Evolutionary conservation across 1,140 invertebrate genomes (phyloP).

Genomic region (Drosophila watanabei): DNA sequence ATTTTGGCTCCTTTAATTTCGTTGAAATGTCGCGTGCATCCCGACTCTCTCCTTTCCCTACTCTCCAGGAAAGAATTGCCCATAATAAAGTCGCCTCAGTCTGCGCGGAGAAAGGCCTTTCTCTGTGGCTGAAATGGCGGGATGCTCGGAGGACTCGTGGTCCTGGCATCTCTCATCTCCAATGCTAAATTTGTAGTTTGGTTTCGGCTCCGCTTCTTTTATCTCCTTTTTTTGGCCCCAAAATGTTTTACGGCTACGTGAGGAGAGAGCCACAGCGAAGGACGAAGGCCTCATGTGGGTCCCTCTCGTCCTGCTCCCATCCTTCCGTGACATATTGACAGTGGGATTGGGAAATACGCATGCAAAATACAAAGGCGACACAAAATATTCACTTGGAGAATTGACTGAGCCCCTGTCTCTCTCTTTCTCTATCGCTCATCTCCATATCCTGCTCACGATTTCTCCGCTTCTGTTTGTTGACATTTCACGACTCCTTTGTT

Average conservation of each 20-base stretch:
- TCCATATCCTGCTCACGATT: slow-evolving; percentile 27
- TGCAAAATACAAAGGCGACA: slow-evolving; percentile 56
- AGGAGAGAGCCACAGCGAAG: slow-evolving; percentile 25
- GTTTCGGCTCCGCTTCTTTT: slow-evolving; percentile 20
- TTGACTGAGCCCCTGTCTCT: slow-evolving; percentile 27
- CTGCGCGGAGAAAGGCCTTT: slow-evolving; percentile 32
- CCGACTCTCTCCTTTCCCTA: slow-evolving; percentile 18
- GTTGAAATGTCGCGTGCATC: slow-evolving; percentile 58
- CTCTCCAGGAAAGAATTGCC: slow-evolving; percentile 30
- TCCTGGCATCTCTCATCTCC: slow-evolving; percentile 23
- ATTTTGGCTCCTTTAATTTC: slow-evolving; percentile 56
- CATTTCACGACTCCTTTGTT: slow-evolving; percentile 47
- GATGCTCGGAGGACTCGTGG: background rate
- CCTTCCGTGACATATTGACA: slow-evolving; percentile 43
- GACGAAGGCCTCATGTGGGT: slow-evolving; percentile 6
- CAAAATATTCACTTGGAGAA: slow-evolving; percentile 65
- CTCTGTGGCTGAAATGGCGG: background rate
- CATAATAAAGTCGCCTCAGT: slow-evolving; percentile 46
- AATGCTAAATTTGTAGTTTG: slow-evolving; percentile 54
- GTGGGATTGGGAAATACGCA: slow-evolving; percentile 58
- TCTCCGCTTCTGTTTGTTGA: slow-evolving; percentile 46
- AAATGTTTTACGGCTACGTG: slow-evolving; percentile 67
- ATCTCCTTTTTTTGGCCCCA: slow-evolving; percentile 19
- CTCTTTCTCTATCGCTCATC: background rate
- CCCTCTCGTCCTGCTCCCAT: slow-evolving; percentile 1